phyloP scores from a whole-genome alignment of 1,140 invertebrate genomes.

The Hyposmocoma kahamanoa region DNA sequence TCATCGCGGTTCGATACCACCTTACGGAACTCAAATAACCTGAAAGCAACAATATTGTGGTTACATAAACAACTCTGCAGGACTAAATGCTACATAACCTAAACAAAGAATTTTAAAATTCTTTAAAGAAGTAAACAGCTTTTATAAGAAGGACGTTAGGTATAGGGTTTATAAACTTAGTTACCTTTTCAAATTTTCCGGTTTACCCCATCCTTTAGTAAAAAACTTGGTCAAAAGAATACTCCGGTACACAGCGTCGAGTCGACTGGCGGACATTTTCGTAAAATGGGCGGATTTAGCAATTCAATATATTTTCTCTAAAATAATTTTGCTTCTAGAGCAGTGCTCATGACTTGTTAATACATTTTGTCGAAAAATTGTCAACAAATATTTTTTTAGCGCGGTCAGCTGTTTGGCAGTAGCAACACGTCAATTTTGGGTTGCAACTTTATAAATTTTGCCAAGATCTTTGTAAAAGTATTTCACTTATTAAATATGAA shows the following conservation, averaged over 20 bases:
- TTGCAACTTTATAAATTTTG: too few species aligned
- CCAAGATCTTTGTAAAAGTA: too few species aligned
- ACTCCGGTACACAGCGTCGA: constrained; percentile 93
- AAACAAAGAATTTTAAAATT: not conserved
- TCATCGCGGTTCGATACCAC: constrained; percentile 87
- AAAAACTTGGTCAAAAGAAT: constrained; percentile 95
- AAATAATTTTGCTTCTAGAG: not conserved
- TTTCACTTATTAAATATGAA: too few species aligned
- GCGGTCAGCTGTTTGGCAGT: constrained; percentile 35
- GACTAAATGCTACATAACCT: not conserved
- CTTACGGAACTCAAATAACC: constrained; percentile 93
- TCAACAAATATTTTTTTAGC: constrained; percentile 29
- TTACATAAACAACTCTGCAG: not conserved
- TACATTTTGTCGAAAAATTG: constrained; percentile 32
- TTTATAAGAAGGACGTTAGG: not conserved
- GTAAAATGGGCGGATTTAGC: constrained; percentile 18
- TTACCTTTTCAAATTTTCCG: constrained; percentile 92
- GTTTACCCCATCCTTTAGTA: constrained; percentile 96
- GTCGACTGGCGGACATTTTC: constrained; percentile 82
- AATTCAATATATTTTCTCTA: not conserved
- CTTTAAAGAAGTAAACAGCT: not conserved
- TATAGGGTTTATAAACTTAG: constrained; percentile 5
- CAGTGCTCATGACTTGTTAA: constrained; percentile 20
- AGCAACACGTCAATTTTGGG: constrained; percentile 4
- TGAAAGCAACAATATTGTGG: constrained; percentile 57